Evolutionary conservation across 2,113 vertebrate species (phyloP).

Genomic region (Rana temporaria): DNA sequence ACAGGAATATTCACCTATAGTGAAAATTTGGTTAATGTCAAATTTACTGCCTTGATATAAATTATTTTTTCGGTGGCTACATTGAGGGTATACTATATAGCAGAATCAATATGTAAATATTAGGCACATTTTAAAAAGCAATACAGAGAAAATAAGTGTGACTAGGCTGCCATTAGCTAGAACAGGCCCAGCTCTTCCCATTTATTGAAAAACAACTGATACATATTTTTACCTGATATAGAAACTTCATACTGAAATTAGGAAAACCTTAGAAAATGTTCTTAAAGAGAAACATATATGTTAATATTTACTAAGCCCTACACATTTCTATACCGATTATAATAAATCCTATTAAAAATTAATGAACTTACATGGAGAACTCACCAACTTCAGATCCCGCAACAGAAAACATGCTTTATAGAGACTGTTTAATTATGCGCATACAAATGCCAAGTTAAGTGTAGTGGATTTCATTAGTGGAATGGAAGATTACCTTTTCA

Average conservation of each 20-base stretch:
- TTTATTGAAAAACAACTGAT: too few species aligned
- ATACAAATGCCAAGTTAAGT: neutral
- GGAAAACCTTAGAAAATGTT: neutral
- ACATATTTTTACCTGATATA: too few species aligned
- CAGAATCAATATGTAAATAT: too few species aligned
- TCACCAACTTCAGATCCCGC: neutral
- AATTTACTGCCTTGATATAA: too few species aligned
- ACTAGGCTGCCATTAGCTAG: too few species aligned
- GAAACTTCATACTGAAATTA: neutral
- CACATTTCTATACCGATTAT: neutral
- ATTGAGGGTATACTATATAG: too few species aligned
- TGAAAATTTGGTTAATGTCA: too few species aligned
- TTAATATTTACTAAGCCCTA: neutral
- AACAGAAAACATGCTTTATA: slow-evolving; percentile 4
- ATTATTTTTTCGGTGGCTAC: too few species aligned
- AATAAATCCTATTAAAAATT: neutral
- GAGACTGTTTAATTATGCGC: slow-evolving; percentile 24
- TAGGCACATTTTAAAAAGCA: too few species aligned
- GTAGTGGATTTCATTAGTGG: slow-evolving; percentile 3
- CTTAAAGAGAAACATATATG: neutral
- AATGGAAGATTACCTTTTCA: slow-evolving; percentile 7
- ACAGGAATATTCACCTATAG: too few species aligned
- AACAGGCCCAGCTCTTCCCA: too few species aligned
- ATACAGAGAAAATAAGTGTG: too few species aligned
- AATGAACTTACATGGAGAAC: neutral